Percentiles rank a stretch among this genome's conserved stretches.
Evolutionary conservation across 2,797 vertebrate species (phyloP).

Genomic region (Pseudotriccus pelzelni): DNA sequence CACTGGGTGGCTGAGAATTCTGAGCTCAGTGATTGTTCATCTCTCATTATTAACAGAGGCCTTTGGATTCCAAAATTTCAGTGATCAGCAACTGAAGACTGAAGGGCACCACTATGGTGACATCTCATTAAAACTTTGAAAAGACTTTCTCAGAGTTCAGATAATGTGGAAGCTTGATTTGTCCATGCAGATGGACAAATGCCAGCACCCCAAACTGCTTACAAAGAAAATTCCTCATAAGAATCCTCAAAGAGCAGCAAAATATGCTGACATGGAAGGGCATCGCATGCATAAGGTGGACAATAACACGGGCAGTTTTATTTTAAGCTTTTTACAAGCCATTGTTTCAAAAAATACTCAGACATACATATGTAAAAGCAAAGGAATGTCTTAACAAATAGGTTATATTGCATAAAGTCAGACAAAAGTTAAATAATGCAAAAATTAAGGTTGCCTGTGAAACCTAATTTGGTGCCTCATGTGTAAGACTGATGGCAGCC

Average conservation of each 20-base stretch:
- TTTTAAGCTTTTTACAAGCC: background rate
- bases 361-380: background rate
- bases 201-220: conserved; percentile 44
- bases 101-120: background rate
- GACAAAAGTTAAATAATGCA: background rate
- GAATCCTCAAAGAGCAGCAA: conserved; percentile 29
- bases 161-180: conserved; percentile 37
- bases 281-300: background rate
- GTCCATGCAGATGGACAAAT: conserved; percentile 18
- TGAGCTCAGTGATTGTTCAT: conserved; percentile 25
- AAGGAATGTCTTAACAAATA: background rate
- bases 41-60: conserved; percentile 42
- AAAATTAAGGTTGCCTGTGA: background rate
- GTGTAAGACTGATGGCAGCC: background rate
- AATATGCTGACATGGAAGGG: background rate
- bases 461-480: background rate
- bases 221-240: conserved; percentile 20
- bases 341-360: background rate
- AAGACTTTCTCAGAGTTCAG: conserved; percentile 35
- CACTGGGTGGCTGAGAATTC: background rate
- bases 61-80: conserved; percentile 31
- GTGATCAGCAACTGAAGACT: background rate
- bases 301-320: background rate
- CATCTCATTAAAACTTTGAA: conserved; percentile 67
- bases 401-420: background rate